Evolutionary conservation across 64 coral and sea anemone genomes (phyloP).

Genomic region (Montipora sp.): DNA sequence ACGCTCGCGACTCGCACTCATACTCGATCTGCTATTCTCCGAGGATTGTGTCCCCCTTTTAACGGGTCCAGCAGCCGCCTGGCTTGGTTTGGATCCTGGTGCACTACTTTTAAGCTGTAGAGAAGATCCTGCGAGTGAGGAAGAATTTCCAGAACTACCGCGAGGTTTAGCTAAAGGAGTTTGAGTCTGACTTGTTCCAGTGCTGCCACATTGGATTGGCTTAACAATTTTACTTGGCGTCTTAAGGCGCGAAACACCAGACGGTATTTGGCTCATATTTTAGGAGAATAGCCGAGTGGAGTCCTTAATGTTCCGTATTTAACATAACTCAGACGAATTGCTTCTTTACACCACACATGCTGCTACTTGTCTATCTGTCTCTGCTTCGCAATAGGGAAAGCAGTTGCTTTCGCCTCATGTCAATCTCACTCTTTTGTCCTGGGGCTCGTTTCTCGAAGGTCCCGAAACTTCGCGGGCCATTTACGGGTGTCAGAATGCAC

Average conservation of each 20-base stretch:
- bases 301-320: too few relatives aligned
- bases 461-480: too few relatives aligned
- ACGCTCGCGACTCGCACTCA: not conserved
- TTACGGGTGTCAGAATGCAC: too few relatives aligned
- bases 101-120: conserved; percentile 45
- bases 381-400: too few relatives aligned
- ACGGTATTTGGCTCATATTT: conserved; percentile 90
- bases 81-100: conserved; percentile 41
- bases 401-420: too few relatives aligned
- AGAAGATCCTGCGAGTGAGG: conserved; percentile 45
- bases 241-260: conserved; percentile 69
- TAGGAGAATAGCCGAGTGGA: too few relatives aligned
- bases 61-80: conserved; percentile 5
- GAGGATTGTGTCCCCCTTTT: not conserved
- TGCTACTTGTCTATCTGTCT: too few relatives aligned
- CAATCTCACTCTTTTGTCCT: too few relatives aligned
- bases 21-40: not conserved
- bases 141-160: conserved; percentile 30
- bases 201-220: conserved; percentile 85
- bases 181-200: conserved; percentile 14
- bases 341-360: too few relatives aligned
- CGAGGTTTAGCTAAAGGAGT: conserved; percentile 56
- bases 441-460: too few relatives aligned
- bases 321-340: too few relatives aligned
- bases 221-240: conserved; percentile 83